Evolutionary conservation across 1,140 invertebrate species (phyloP), one percentile per base, ranked within the genome.

Genomic region (Neodiprion virginianus): DNA sequence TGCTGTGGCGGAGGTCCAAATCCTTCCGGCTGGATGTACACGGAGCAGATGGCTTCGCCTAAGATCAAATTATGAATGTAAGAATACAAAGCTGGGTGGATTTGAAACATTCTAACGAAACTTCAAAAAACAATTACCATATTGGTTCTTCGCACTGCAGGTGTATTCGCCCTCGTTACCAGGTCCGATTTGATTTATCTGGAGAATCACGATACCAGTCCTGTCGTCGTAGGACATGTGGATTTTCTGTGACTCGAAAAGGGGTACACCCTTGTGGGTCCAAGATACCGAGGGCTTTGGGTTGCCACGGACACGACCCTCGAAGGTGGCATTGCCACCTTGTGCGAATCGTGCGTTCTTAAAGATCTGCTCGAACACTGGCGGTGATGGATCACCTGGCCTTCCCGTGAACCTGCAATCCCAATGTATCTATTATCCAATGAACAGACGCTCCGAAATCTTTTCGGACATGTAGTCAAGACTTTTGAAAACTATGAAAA

Each of bases 101-200:
- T 23, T 71, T 28, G 66, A 72, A 48, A 40, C 48, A 74, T 49
- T 49, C 14, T 7, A 40, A 40, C 28, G 47, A 72, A 72, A 72
- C 53, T 47, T 74, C 14, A 48, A 0, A 28, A 5, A 28, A 71
- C 47, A 50, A 14, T 73, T 74, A 87, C 88, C 97, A 81, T 95
- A 97, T 82, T 96, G 94, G 86, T 99, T 99, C 74, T 94, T 92
- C 10, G 97, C 97, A 72, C 94, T 96, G 86, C 97, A 98, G 1
- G 96, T 97, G 86, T 98, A 98, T 88, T 98, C 96, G 75, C 97
- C 97, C 86, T 97, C 96, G 87, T 99, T 97, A 50, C 96, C 96
- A 40, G 96, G 95, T 72, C 95, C 95, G 75, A 98, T 96, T 81
- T 95, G 93, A 85, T 95, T 95, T 80, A 99, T 98, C 73, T 96